phyloP scores from a whole-genome alignment of 2,797 vertebrate genomes.

The Champsocephalus gunnari region DNA sequence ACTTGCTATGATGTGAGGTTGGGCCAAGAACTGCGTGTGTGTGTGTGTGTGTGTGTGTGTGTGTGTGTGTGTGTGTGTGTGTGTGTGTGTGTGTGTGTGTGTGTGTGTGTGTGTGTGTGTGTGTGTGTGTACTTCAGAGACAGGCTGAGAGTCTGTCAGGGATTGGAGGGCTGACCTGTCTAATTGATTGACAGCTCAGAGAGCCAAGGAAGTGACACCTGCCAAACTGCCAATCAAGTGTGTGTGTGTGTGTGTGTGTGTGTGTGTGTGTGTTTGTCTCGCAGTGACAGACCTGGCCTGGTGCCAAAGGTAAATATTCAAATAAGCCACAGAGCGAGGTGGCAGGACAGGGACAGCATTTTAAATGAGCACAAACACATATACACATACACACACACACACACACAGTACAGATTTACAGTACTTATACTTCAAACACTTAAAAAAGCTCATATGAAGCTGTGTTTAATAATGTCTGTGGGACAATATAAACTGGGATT shows the following conservation, averaged over 20 bases:
- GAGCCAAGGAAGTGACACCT: conserved; percentile 75
- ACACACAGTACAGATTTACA: conserved; percentile 4
- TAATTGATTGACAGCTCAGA: conserved; percentile 76
- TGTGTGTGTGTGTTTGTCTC: conserved; percentile 11
- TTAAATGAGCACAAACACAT: conserved; percentile 43
- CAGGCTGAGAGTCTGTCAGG: conserved; percentile 40
- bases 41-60: neutral
- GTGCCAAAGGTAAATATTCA: conserved; percentile 73
- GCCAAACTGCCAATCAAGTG: conserved; percentile 67
- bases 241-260: conserved; percentile 13
- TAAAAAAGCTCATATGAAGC: conserved; percentile 54
- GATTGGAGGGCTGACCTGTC: conserved; percentile 60
- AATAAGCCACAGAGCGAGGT: conserved; percentile 69
- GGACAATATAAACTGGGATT: conserved; percentile 26
- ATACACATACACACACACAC: conserved; percentile 8
- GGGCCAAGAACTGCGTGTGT: neutral
- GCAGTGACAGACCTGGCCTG: conserved; percentile 57
- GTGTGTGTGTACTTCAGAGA: conserved; percentile 6
- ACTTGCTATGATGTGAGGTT: neutral
- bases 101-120: conserved; percentile 14
- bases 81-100: neutral
- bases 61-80: neutral
- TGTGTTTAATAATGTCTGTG: conserved; percentile 64
- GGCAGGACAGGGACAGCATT: conserved; percentile 69
- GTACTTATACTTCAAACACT: conserved; percentile 42